Conservation (phyloP, 2,888 invertebrate species). For the Noctua fimbriata region DNA sequence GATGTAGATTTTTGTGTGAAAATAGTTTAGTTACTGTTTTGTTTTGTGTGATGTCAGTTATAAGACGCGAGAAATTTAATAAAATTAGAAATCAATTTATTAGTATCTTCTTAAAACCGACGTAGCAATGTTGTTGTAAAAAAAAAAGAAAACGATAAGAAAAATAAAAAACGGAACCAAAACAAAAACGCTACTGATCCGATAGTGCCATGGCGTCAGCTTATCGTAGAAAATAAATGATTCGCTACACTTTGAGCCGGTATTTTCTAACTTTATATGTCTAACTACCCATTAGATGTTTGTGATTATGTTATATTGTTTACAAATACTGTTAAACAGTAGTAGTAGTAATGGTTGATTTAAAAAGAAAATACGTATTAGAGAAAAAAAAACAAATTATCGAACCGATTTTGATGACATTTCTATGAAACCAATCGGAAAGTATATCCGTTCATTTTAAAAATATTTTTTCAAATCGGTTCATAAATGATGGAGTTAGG, state of each 20-base stretch:
- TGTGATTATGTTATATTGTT: background rate
- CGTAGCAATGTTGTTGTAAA: background rate
- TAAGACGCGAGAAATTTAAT: too few species aligned
- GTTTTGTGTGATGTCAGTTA: background rate
- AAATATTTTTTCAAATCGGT: too few species aligned
- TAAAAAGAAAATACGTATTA: too few species aligned
- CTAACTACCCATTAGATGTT: background rate
- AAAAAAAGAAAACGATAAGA: background rate
- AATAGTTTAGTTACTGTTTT: background rate
- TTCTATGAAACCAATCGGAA: too few species aligned
- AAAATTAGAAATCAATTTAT: background rate
- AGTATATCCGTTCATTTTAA: too few species aligned
- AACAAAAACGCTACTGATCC: background rate
- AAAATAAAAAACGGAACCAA: background rate
- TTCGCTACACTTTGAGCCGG: background rate
- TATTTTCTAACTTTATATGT: background rate
- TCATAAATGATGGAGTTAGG: too few species aligned
- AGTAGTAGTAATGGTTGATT: too few species aligned
- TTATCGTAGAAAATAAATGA: constrained; percentile 13
- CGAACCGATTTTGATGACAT: too few species aligned
- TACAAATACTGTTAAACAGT: background rate
- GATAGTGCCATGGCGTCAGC: background rate
- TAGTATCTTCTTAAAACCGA: background rate
- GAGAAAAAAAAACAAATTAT: too few species aligned
- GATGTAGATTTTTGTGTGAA: constrained; percentile 12